Base-by-base conservation (phyloP, 2,888 invertebrate species). In the Lasioglossum vierecki region DNA sequence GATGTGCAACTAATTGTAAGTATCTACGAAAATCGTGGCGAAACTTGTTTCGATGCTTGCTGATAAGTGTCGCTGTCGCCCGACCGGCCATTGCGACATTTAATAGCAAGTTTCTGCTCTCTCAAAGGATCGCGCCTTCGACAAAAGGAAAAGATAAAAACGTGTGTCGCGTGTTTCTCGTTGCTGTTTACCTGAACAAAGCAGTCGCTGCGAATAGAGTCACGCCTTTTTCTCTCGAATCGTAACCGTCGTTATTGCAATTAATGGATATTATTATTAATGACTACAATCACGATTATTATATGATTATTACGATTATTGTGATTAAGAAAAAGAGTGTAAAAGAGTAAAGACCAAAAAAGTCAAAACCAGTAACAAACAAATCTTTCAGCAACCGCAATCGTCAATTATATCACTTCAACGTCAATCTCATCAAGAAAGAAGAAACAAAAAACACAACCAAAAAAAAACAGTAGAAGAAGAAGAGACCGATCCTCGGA, bases 341-440 rank as follows among this genome's bases (percentile, higher is more conserved):
- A 90, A 88, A 86, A 90, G 87, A 89, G 88, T 88, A 88, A 89
- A 91, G 89, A 93, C 87, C 89, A 88, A 57, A 90, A 87, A 88
- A 89, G 91, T 91, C 87, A 91, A 91, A 91, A 90, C 92, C 91
- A 92, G 88, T 92, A 92, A 93, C 93, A 93, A 93, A 93, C 93
- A 94, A 94, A 91, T 93, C 93, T 94, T 92, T 94, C 93, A 94
- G 93, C 94, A 94, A 94, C 93, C 93, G 93, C 94, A 94, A 95
- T 93, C 93, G 94, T 92, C 92, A 92, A 90, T 92, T 92, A 92
- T 91, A 91, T 92, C 93, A 92, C 92, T 91, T 93, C 93, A 77
- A 93, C 93, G 91, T 92, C 92, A 93, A 88, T 90, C 88, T 92
- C 91, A 92, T 92, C 90, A 93, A 92, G 92, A 92, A 92, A 91